Base-by-base conservation (phyloP, 2,888 invertebrate species). In the Drosophila fulvimacula region DNA sequence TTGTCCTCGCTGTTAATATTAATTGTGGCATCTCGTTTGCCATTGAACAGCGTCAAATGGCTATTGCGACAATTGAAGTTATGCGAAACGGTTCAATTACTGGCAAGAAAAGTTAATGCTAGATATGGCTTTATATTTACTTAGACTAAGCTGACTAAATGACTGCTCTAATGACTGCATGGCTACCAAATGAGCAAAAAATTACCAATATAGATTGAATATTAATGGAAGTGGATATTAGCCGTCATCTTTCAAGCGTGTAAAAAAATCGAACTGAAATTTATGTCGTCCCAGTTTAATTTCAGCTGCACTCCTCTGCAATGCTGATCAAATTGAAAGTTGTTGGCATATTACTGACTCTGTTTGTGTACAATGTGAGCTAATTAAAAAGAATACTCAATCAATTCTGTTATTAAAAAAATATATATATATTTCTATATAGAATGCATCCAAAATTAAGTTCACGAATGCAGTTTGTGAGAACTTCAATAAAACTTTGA, bases 1-100 rank as follows among this genome's bases (percentile, higher is more conserved):
- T 77, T 73, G 77, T 66, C 70, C 81, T 86, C 59, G 58, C 75
- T 76, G 76, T 81, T 81, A 79, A 83, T 65, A 77, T 83, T 79
- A 88, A 88, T 83, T 83, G 76, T 76, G 74, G 72, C 68, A 67
- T 73, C 84, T 68, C 36, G 56, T 71, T 53, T 68, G 51, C 17
- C 62, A 53, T 65, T 68, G 41, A 49, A 7, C n/a, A 49, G 7
- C 13, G 13, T 4, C 64, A 36, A 67, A 56, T 55, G 53, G 1
- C 39, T n/a, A n/a, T 3, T 3, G 17, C 6, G 10, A 17, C 30
- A 48, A 27, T 44, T n/a, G n/a, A 17, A 30, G 48, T 6, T 3
- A 48, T 17, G 46, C 30, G 17, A 32, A 11, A 17, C 3, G 7
- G 17, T 13, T 48, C 11, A 19, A 4, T 19, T 17, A 30, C 30